Percentiles rank a stretch among this genome's conserved stretches.
phyloP scores from a whole-genome alignment of 1,140 invertebrate genomes.

The Brachionus rotundiformis region DNA sequence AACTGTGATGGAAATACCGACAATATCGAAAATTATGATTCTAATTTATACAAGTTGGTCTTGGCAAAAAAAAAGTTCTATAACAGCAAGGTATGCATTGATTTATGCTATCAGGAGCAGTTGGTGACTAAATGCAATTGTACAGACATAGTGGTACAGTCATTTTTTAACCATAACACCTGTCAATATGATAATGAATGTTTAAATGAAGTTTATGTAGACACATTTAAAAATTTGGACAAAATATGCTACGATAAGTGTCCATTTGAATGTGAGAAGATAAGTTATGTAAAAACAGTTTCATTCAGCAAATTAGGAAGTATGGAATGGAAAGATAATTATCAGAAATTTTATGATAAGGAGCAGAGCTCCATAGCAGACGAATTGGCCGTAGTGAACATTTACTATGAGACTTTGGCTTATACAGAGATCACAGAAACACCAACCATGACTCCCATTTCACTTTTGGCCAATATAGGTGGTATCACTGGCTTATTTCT shows the following conservation, averaged over 20 bases:
- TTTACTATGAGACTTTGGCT: constrained; percentile 34
- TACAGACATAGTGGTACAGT: not conserved
- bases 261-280: constrained; percentile 40
- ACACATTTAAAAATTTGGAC: not conserved
- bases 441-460: not conserved
- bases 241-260: not conserved
- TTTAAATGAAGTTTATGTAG: not conserved
- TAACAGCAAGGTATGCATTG: not conserved
- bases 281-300: not conserved
- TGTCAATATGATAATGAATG: not conserved
- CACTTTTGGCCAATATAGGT: constrained; percentile 13
- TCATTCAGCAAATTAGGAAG: not conserved
- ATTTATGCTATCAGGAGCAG: not conserved
- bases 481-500: not conserved
- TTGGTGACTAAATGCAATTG: not conserved
- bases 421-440: constrained; percentile 43
- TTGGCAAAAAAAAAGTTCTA: not conserved
- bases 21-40: not conserved
- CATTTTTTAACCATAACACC: not conserved
- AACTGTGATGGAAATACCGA: not conserved
- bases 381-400: not conserved
- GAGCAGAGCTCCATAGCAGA: not conserved
- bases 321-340: not conserved
- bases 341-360: not conserved
- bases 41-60: not conserved